phyloP scores from a whole-genome alignment of 2,113 vertebrate genomes.

The Cyprinodon variegatus region DNA sequence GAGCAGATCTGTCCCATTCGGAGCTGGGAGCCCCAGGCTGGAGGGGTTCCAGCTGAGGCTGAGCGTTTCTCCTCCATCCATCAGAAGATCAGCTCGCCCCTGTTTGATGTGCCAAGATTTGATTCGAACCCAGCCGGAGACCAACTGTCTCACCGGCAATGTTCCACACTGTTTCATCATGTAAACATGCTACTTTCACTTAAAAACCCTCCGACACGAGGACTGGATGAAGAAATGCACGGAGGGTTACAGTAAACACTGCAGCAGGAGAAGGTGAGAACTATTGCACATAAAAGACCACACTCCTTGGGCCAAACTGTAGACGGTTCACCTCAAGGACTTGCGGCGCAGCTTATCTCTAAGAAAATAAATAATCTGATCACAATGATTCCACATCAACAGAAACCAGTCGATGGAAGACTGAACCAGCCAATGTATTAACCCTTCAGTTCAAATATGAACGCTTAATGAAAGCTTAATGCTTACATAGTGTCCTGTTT shows the following conservation, averaged over 20 bases:
- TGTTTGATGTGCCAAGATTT: neutral
- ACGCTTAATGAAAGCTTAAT: neutral
- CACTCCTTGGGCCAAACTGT: constrained; percentile 30
- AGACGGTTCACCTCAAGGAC: constrained; percentile 17
- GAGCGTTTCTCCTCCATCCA: neutral
- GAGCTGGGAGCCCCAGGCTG: constrained; percentile 1
- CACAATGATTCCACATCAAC: constrained; percentile 22
- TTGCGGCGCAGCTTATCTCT: constrained; percentile 32
- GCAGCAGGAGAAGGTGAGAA: constrained; percentile 27
- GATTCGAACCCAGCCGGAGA: constrained; percentile 13
- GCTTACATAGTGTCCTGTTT: neutral
- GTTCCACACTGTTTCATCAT: constrained; percentile 57
- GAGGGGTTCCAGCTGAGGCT: neutral
- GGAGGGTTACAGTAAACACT: constrained; percentile 49
- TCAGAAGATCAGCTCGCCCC: neutral
- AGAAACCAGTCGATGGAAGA: constrained; percentile 4
- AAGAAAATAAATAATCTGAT: constrained; percentile 50
- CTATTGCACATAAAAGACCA: constrained; percentile 65
- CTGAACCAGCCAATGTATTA: neutral
- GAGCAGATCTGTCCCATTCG: constrained; percentile 44
- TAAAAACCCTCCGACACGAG: constrained; percentile 32
- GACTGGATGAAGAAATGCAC: constrained; percentile 38
- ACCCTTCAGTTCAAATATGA: neutral
- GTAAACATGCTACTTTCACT: constrained; percentile 76
- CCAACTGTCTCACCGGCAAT: constrained; percentile 40